These are phyloP conservation scores for Mactra quadrangularis DNA, from an alignment of 1,140 invertebrate species.

Conservation along the genomic window DNA sequence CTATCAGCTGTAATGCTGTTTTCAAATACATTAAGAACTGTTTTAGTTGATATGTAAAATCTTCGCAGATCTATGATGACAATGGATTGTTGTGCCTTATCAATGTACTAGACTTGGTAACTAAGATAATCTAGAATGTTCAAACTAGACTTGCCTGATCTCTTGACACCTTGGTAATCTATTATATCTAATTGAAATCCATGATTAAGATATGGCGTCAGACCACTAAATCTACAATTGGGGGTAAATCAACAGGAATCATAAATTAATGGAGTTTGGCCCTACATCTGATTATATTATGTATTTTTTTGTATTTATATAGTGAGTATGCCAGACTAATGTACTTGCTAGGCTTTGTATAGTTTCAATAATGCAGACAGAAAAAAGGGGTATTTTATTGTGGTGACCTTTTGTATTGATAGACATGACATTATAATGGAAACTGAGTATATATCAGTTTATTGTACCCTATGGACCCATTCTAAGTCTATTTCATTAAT, in stretches of 20 bases:
- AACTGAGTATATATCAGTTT: too few species aligned
- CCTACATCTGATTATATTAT: too few species aligned
- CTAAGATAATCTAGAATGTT: constrained; percentile 19
- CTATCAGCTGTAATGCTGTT: constrained; percentile 29
- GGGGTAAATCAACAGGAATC: background rate
- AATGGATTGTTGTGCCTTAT: constrained; percentile 55
- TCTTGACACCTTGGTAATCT: constrained; percentile 47
- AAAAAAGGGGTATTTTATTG: too few species aligned
- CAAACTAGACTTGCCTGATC: background rate
- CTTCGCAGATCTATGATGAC: constrained; percentile 31
- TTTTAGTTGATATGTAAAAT: constrained; percentile 5
- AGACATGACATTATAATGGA: too few species aligned
- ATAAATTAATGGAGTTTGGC: too few species aligned
- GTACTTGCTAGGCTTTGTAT: too few species aligned
- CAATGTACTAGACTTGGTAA: background rate
- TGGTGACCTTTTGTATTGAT: too few species aligned
- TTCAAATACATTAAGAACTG: constrained; percentile 40
- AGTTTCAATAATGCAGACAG: too few species aligned
- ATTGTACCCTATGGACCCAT: too few species aligned
- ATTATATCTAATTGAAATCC: constrained; percentile 49
- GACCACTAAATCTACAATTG: background rate
- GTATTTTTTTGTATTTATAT: too few species aligned
- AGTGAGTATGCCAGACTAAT: too few species aligned
- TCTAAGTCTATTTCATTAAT: too few species aligned
- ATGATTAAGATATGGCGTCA: constrained; percentile 25